phyloP scores from a whole-genome alignment of 2,113 vertebrate genomes.

The Xiphophorus maculatus region DNA sequence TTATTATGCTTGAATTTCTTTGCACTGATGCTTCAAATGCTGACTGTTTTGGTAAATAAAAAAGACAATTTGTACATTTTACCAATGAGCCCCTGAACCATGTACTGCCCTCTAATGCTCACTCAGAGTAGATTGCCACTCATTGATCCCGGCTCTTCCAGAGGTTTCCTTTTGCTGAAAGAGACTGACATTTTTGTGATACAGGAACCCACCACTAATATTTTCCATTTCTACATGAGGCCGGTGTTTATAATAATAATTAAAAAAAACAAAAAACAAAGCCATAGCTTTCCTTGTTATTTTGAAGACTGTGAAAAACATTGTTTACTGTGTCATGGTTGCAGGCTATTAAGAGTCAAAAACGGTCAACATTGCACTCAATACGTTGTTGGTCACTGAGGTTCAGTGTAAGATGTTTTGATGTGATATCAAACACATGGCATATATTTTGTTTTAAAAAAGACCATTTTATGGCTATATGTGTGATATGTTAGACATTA shows the following conservation, averaged over 20 bases:
- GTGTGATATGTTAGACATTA: background rate
- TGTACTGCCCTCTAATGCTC: background rate
- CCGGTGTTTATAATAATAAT: background rate
- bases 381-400: background rate
- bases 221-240: background rate
- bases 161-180: background rate
- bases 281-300: background rate
- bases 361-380: background rate
- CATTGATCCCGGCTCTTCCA: background rate
- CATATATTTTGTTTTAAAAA: background rate
- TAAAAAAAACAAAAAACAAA: background rate
- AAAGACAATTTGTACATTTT: too few relatives aligned
- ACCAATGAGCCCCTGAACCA: background rate
- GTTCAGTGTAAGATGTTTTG: background rate
- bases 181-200: background rate
- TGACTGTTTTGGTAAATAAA: background rate
- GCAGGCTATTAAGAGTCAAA: background rate
- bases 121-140: background rate
- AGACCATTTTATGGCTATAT: background rate
- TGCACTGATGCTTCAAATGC: background rate
- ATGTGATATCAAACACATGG: background rate
- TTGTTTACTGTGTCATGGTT: background rate
- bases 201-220: background rate
- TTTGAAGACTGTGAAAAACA: background rate
- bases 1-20: background rate